phyloP scores from a whole-genome alignment of 2,888 invertebrate genomes.

The Caenorhabditis sinica region DNA sequence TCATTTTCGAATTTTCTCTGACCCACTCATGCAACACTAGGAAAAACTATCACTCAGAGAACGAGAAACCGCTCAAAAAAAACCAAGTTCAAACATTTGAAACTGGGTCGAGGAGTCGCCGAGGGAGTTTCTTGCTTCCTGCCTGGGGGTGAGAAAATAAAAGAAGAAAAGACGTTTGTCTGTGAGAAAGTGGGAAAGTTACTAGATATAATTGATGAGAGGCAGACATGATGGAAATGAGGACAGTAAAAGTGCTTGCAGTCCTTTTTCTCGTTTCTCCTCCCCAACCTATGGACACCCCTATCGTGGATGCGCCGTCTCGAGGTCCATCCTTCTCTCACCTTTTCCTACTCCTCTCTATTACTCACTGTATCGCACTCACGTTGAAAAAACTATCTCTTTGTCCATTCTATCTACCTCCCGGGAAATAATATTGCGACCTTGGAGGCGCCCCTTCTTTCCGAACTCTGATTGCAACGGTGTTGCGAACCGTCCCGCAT shows the following conservation, averaged over 20 bases:
- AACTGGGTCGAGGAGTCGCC: slow-evolving; percentile 50
- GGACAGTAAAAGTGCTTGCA: slow-evolving; percentile 66
- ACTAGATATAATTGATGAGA: slow-evolving; percentile 58
- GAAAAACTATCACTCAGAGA: slow-evolving; percentile 22
- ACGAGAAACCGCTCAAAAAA: slow-evolving; percentile 31
- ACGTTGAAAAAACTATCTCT: slow-evolving; percentile 58
- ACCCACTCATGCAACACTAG: not conserved
- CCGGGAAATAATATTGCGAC: slow-evolving; percentile 64
- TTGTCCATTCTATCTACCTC: slow-evolving; percentile 30
- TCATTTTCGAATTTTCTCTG: not conserved
- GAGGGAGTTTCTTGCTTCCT: slow-evolving; percentile 29
- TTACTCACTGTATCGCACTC: slow-evolving; percentile 18
- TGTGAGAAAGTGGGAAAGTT: slow-evolving; percentile 24
- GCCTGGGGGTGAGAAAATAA: slow-evolving; percentile 35
- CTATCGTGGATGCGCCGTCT: slow-evolving; percentile 30
- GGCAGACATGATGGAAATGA: slow-evolving; percentile 38
- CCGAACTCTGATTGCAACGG: slow-evolving; percentile 60
- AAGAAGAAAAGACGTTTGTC: slow-evolving; percentile 10
- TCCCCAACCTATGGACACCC: slow-evolving; percentile 22
- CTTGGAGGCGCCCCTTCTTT: slow-evolving; percentile 55
- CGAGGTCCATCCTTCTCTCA: slow-evolving; percentile 50
- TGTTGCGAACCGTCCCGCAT: slow-evolving; percentile 50
- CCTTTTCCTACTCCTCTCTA: slow-evolving; percentile 13
- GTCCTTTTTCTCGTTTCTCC: slow-evolving; percentile 39
- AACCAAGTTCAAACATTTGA: slow-evolving; percentile 60